Percentiles rank a stretch among this genome's conserved stretches.
These are phyloP conservation scores for Sthenelais limicola DNA, from an alignment of 2,888 invertebrate species.

Conservation along the genomic window DNA sequence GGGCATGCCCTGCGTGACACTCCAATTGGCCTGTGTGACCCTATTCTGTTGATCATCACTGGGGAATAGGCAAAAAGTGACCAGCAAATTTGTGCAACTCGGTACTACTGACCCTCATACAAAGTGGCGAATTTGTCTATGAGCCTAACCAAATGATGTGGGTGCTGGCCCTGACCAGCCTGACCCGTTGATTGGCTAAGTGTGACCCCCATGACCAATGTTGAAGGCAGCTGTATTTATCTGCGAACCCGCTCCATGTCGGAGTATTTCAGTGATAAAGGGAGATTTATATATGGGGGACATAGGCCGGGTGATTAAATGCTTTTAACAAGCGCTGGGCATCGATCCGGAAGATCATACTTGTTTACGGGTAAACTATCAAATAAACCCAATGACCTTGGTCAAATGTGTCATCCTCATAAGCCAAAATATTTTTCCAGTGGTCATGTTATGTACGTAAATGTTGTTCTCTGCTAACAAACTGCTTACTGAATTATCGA, in stretches of 20 bases:
- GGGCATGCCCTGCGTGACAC: slow-evolving; percentile 8
- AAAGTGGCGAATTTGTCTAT: slow-evolving; percentile 13
- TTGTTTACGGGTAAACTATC: too few species aligned
- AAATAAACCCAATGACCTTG: too few species aligned
- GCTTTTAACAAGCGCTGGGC: too few species aligned
- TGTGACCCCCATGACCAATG: slow-evolving; percentile 32
- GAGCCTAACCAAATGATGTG: slow-evolving; percentile 35
- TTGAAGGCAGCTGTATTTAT: slow-evolving; percentile 26
- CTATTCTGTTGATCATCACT: slow-evolving; percentile 28
- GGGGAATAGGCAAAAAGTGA: slow-evolving; percentile 34
- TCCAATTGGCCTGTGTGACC: slow-evolving; percentile 16
- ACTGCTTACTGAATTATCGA: too few species aligned
- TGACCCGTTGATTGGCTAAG: slow-evolving; percentile 23
- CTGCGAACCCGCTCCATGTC: background rate
- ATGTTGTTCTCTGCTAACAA: too few species aligned
- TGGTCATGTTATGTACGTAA: too few species aligned
- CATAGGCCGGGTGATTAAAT: too few species aligned
- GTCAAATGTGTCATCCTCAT: too few species aligned
- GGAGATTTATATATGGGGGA: background rate
- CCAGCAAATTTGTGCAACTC: slow-evolving; percentile 32
- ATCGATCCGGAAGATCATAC: too few species aligned
- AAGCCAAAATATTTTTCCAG: too few species aligned
- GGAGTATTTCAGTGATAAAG: background rate
- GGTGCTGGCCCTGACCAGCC: slow-evolving; percentile 1
- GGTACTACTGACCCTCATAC: slow-evolving; percentile 25